Conservation (phyloP, 2,797 vertebrate genomes). For the Lates japonicus region DNA sequence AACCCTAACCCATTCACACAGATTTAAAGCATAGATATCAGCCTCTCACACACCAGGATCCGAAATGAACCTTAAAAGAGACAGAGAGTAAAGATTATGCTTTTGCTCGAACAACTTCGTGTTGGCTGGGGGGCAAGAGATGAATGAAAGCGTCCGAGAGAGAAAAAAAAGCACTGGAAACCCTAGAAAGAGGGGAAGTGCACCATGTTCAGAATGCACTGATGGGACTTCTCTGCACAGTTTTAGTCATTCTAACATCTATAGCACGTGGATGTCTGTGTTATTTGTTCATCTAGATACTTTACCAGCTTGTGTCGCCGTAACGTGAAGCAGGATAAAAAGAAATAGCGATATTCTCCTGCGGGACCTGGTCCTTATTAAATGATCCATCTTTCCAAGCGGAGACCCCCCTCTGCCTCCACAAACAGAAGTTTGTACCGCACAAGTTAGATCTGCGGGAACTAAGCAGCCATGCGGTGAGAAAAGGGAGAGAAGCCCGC, state of each 20-base stretch:
- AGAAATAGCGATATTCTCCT: slow-evolving; percentile 73
- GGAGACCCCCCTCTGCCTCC: slow-evolving; percentile 66
- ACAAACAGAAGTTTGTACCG: slow-evolving; percentile 61
- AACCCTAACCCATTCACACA: slow-evolving; percentile 14
- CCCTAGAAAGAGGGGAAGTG: slow-evolving; percentile 14
- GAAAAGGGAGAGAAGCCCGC: slow-evolving; percentile 31
- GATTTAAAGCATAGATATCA: slow-evolving; percentile 22
- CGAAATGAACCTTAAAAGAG: not conserved
- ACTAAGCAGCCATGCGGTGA: slow-evolving; percentile 78
- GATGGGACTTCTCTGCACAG: not conserved
- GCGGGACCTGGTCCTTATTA: slow-evolving; percentile 70
- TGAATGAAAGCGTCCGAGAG: slow-evolving; percentile 16
- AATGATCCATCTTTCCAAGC: slow-evolving; percentile 79
- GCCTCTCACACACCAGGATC: not conserved
- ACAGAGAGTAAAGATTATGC: not conserved
- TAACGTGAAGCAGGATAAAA: slow-evolving; percentile 71
- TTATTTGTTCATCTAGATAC: slow-evolving; percentile 54
- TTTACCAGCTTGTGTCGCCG: slow-evolving; percentile 81
- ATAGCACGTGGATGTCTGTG: not conserved
- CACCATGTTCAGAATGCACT: slow-evolving; percentile 6
- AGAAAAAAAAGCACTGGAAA: slow-evolving; percentile 21
- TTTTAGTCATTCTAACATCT: not conserved
- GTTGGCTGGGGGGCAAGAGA: slow-evolving; percentile 6
- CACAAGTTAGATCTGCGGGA: slow-evolving; percentile 52
- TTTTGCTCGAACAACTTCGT: not conserved